Evolutionary conservation across 2,797 vertebrate genomes (phyloP).

Genomic region (Falco biarmicus): DNA sequence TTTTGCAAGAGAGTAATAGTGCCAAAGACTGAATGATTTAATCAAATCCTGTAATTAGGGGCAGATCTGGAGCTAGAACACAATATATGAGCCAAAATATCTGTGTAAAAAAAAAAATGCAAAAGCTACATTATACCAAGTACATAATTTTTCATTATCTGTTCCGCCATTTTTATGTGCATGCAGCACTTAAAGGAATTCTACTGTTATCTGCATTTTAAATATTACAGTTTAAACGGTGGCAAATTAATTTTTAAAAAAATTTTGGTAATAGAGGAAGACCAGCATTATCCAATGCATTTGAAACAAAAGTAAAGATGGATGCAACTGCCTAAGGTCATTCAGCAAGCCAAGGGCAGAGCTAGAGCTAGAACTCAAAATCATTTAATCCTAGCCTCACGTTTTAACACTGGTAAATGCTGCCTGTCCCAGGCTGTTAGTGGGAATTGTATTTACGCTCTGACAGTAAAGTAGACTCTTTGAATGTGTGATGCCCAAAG

Average conservation of each 20-base stretch:
- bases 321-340: constrained; percentile 11
- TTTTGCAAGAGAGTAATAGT: background rate
- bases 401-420: constrained; percentile 33
- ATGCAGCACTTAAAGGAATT: background rate
- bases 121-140: background rate
- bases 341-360: background rate
- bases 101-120: background rate
- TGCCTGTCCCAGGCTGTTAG: constrained; percentile 57
- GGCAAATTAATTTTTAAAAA: background rate
- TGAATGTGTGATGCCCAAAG: constrained; percentile 53
- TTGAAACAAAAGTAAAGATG: background rate
- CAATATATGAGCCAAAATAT: background rate
- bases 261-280: background rate
- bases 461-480: constrained; percentile 44
- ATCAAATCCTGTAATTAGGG: background rate
- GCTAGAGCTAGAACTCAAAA: background rate
- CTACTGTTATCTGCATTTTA: background rate
- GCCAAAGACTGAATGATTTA: background rate
- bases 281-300: background rate
- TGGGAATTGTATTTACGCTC: background rate
- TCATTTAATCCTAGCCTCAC: background rate
- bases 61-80: background rate
- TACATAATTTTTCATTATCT: background rate
- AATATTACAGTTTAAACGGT: background rate
- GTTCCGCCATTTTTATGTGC: background rate